Base-by-base conservation (phyloP, 1,140 invertebrate genomes). In the Seison nebaliae region DNA sequence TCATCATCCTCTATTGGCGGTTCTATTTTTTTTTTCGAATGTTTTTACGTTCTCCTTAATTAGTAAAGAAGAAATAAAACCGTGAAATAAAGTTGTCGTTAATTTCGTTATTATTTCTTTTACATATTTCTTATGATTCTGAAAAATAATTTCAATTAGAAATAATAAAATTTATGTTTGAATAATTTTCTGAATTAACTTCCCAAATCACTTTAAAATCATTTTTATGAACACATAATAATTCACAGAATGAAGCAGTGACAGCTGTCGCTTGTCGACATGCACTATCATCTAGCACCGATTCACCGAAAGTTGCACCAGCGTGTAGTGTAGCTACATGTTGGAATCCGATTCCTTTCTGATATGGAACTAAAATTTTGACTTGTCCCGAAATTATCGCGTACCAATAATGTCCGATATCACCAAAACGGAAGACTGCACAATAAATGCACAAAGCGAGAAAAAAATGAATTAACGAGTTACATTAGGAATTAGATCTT, bases 121-220 rank as follows among this genome's bases (percentile, higher is more conserved):
- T 46, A 57, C 51, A 21, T 54, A 43, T 43, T 51, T 47, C 36
- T 54, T 53, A 43, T 54, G 54, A 28, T 49, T 47, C 55, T 55
- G 49, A 24, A 45, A 51, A 41, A 11, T 31, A 26, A 5, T 26
- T 22, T 26, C 15, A 38, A 32, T 26, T 23, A 14, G 31, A 20
- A 22, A 36, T 6, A 20, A 33, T 11, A 31, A 35, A 28, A 14
- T n/a, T 40, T 15, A 31, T 8, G 22, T 21, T 21, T 17, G 9
- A 28, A 24, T 26, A 18, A 14, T 11, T 5, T 24, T 22, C 20
- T 14, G 29, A 24, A 37, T 63, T 62, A 63, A 75, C 72, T 67
- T 74, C 71, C 70, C 70, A 74, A 36, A 76, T 66, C 29, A 71
- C 60, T 48, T 68, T 68, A 53, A 76, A 73, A 55, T 74, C 72